These are phyloP conservation scores for Ochropleura leucogaster DNA, from an alignment of 2,888 invertebrate genomes.

Conservation along the genomic window DNA sequence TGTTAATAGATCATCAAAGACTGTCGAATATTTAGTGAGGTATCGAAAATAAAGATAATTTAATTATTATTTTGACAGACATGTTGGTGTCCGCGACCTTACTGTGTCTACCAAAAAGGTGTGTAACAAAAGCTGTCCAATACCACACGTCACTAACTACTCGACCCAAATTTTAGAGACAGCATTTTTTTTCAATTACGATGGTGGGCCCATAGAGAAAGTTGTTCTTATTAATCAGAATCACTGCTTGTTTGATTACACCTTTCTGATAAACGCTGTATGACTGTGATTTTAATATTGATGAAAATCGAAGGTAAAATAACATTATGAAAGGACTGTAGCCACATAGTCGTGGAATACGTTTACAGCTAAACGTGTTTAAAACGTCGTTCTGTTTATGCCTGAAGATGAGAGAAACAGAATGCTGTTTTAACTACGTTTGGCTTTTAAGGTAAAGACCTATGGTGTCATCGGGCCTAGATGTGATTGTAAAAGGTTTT, in stretches of 20 bases:
- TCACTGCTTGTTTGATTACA: too few relatives aligned
- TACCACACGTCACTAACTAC: too few relatives aligned
- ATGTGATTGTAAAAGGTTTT: slow-evolving; percentile 34
- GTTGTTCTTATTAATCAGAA: too few relatives aligned
- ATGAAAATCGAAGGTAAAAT: not conserved
- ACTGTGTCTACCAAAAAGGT: too few relatives aligned
- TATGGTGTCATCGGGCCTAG: not conserved
- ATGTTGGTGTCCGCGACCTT: not conserved
- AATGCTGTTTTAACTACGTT: not conserved
- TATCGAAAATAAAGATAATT: not conserved
- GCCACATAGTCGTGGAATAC: not conserved
- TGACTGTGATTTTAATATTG: not conserved
- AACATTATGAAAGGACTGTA: not conserved
- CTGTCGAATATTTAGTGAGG: too few relatives aligned
- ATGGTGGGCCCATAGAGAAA: too few relatives aligned
- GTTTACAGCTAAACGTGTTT: not conserved
- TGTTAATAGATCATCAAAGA: too few relatives aligned
- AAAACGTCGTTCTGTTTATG: not conserved
- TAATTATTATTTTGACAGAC: not conserved
- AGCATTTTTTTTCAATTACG: too few relatives aligned
- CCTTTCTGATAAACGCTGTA: not conserved
- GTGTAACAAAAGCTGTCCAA: too few relatives aligned
- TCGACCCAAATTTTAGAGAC: too few relatives aligned
- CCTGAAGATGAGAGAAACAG: not conserved
- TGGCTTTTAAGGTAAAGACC: not conserved